Conservation (phyloP, 1,140 invertebrate species). For the Lethrus apterus region DNA sequence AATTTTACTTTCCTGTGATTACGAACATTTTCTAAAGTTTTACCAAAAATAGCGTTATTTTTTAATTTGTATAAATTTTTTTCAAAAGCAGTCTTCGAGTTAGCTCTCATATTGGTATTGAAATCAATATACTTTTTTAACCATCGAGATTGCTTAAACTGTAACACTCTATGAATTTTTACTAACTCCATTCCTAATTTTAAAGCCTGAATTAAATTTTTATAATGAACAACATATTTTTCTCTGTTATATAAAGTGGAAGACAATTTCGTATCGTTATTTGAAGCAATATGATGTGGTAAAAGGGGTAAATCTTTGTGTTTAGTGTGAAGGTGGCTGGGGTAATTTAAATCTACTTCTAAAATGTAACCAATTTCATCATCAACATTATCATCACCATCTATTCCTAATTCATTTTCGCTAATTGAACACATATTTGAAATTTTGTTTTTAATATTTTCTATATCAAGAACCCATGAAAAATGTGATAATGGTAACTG, state of each 20-base stretch:
- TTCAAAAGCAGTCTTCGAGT: slow-evolving; percentile 43
- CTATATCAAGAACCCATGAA: too few relatives aligned
- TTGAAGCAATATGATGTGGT: not conserved
- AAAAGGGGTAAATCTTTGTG: slow-evolving; percentile 1
- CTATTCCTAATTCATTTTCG: too few relatives aligned
- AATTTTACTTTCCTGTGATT: slow-evolving; percentile 24
- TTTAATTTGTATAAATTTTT: too few relatives aligned
- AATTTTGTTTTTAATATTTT: too few relatives aligned
- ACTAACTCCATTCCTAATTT: slow-evolving; percentile 30
- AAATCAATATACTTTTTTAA: slow-evolving; percentile 42
- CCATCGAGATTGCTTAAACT: slow-evolving; percentile 47
- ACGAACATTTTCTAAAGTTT: slow-evolving; percentile 21
- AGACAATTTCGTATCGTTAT: slow-evolving; percentile 32
- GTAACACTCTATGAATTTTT: slow-evolving; percentile 45
- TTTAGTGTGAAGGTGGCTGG: slow-evolving; percentile 20
- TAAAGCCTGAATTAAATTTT: slow-evolving; percentile 28
- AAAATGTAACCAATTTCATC: too few relatives aligned
- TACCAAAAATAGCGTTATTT: slow-evolving; percentile 29
- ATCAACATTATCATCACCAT: too few relatives aligned
- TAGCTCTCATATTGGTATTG: slow-evolving; percentile 32
- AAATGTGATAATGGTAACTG: too few relatives aligned
- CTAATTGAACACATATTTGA: too few relatives aligned
- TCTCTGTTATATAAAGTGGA: slow-evolving; percentile 27
- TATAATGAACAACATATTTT: slow-evolving; percentile 41
- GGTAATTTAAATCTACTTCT: slow-evolving; percentile 40